Percentiles rank a stretch among this genome's conserved stretches.
phyloP scores from a whole-genome alignment of 2,888 invertebrate species.

The Caenorhabditis sp. region DNA sequence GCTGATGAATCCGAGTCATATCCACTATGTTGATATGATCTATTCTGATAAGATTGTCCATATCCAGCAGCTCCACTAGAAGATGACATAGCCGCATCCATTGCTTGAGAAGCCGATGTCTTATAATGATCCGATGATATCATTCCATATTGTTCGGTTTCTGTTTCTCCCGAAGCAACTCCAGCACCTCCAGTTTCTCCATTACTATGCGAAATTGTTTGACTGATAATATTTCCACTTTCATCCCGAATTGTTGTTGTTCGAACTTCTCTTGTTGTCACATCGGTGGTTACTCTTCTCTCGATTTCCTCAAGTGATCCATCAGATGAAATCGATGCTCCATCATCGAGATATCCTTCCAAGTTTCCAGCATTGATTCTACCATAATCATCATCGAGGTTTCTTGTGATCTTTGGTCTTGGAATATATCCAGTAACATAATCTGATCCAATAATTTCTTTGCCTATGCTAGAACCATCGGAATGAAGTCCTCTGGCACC shows the following conservation, averaged over 20 bases:
- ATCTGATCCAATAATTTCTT: constrained; percentile 53
- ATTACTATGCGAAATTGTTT: constrained; percentile 28
- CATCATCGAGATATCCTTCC: constrained; percentile 54
- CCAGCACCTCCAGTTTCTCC: neutral
- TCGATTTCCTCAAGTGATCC: constrained; percentile 60
- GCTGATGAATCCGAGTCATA: constrained; percentile 45
- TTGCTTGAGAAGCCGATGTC: constrained; percentile 40
- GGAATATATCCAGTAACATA: constrained; percentile 58
- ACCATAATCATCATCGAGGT: constrained; percentile 37
- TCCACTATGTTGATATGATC: constrained; percentile 12
- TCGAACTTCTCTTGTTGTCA: constrained; percentile 60
- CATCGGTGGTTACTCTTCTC: constrained; percentile 67
- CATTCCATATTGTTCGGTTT: constrained; percentile 58
- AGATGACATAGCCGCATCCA: constrained; percentile 35
- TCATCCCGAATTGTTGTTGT: constrained; percentile 57
- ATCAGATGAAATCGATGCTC: constrained; percentile 53
- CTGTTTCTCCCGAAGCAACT: constrained; percentile 34
- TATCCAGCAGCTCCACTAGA: constrained; percentile 2
- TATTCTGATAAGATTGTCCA: neutral
- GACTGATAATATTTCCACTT: constrained; percentile 53
- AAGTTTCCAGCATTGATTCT: constrained; percentile 50
- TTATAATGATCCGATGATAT: constrained; percentile 55
- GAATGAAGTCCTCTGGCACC: constrained; percentile 41
- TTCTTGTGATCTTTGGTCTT: constrained; percentile 60
- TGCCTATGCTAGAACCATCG: constrained; percentile 45